Base-by-base conservation (phyloP, 2,797 vertebrate species). In the Darevskia mixta region DNA sequence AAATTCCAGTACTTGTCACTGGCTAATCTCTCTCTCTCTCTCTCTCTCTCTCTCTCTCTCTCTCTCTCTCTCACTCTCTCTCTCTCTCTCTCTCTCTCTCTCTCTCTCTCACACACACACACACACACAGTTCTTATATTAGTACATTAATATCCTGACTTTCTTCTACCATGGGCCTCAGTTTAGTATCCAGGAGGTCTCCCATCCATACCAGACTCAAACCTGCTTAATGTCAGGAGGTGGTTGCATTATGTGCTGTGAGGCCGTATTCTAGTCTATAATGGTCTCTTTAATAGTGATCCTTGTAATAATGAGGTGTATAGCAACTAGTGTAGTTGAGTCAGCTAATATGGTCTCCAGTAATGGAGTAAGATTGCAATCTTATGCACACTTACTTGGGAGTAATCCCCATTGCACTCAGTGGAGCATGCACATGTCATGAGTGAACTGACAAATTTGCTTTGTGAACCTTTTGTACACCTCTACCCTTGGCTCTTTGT, bases 391-490 rank as follows among this genome's bases (percentile, higher is more conserved):
- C 5, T 32, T 85, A 64, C 2, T n/a, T 67, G 29, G 41, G 38
- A 67, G 27, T 67, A 49, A 78, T 38, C 29, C 9, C 15, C 27
- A 43, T 8, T 76, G 25, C 10, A 9, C 27, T 77, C 35, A 61
- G 55, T 61, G 25, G 38, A 76, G 3, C 35, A 32, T n/a, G 18
- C n/a, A 64, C 0, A 32, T 32, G 29, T 73, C 8, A 76, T 85
- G 78, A 85, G 9, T 90, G 55, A 92, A 87, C 87, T 79, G 20
- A 82, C 89, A 20, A 83, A 38, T 89, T 90, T 90, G 87, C 4
- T 10, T 84, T 78, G 58, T 66, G 67, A 49, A 88, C 38, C 41
- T 76, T 82, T 77, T 32, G 20, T 69, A 61, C 17, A 6, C 73
- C 41, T 69, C 3, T 8, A 29, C 78, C 91, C 87, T 92, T 81